phyloP scores from a whole-genome alignment of 1,140 invertebrate genomes.

The Drosophila takahashii region DNA sequence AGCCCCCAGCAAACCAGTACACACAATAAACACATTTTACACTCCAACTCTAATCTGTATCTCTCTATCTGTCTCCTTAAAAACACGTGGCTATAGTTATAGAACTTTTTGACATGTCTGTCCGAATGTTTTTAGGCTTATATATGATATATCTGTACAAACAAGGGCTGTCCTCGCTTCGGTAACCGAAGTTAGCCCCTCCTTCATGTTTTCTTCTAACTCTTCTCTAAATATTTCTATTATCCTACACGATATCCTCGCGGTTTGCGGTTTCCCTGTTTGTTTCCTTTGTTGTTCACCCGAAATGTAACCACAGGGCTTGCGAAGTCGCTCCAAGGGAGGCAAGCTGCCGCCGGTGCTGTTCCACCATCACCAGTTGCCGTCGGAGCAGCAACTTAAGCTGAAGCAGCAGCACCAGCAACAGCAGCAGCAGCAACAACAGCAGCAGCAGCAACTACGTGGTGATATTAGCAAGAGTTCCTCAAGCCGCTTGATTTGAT shows the following conservation, averaged over 20 bases:
- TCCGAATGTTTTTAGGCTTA: neutral
- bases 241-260: constrained; percentile 27
- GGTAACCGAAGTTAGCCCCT: constrained; percentile 11
- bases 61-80: constrained; percentile 19
- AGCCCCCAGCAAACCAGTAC: constrained; percentile 36
- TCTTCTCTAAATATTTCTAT: constrained; percentile 50
- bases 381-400: constrained; percentile 60
- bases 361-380: constrained; percentile 55
- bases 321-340: constrained; percentile 65
- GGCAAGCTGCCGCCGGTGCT: constrained; percentile 64
- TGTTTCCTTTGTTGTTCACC: constrained; percentile 19
- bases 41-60: constrained; percentile 27
- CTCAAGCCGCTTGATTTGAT: constrained; percentile 80
- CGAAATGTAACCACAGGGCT: constrained; percentile 40
- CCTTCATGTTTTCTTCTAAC: constrained; percentile 39
- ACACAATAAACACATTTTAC: constrained; percentile 48
- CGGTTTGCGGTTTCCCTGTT: constrained; percentile 45
- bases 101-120: neutral
- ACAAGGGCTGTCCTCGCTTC: constrained; percentile 5
- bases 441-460: constrained; percentile 72
- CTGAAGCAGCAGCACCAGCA: constrained; percentile 56
- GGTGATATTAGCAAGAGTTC: constrained; percentile 78
- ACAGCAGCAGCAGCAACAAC: constrained; percentile 46
- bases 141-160: neutral
- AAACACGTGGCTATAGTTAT: constrained; percentile 22